Conservation (phyloP, 1,140 invertebrate species). For the Platyscapa corneri region DNA sequence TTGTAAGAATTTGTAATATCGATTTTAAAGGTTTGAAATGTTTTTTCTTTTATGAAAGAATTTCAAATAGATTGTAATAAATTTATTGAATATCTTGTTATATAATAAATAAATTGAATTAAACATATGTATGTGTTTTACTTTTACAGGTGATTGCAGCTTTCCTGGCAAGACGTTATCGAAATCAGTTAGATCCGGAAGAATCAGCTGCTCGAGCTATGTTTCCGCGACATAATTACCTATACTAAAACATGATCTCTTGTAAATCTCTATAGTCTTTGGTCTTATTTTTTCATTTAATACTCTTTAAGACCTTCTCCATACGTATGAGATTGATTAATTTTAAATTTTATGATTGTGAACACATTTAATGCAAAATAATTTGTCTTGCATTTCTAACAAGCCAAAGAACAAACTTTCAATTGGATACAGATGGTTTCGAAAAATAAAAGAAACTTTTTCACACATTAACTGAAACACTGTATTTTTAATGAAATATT, state of each 20-base stretch:
- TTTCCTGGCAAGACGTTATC: slow-evolving; percentile 82
- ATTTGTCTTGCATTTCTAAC: slow-evolving; percentile 16
- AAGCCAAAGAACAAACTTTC: slow-evolving; percentile 56
- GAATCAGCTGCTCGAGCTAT: slow-evolving; percentile 81
- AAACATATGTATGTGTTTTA: background rate
- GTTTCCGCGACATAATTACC: slow-evolving; percentile 80
- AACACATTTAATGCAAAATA: slow-evolving; percentile 4
- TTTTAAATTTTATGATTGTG: slow-evolving; percentile 21
- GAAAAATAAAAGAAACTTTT: slow-evolving; percentile 34
- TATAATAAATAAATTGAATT: too few relatives aligned
- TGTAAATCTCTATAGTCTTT: slow-evolving; percentile 41
- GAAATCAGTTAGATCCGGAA: slow-evolving; percentile 83
- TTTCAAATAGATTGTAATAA: too few relatives aligned
- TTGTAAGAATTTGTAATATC: too few relatives aligned
- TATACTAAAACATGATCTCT: slow-evolving; percentile 62
- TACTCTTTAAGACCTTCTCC: slow-evolving; percentile 49
- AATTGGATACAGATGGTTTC: slow-evolving; percentile 31
- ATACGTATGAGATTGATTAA: slow-evolving; percentile 35
- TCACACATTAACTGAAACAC: slow-evolving; percentile 18
- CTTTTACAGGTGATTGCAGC: slow-evolving; percentile 83
- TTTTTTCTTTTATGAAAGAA: too few relatives aligned
- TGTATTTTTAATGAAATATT: slow-evolving; percentile 33
- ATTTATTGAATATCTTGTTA: too few relatives aligned
- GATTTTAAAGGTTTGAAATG: too few relatives aligned
- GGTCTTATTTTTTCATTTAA: slow-evolving; percentile 31